A percentile compares a stretch with the other conserved stretches of the same genome.
Conservation (phyloP, 2,113 vertebrate genomes). For the Loxodonta africana region DNA sequence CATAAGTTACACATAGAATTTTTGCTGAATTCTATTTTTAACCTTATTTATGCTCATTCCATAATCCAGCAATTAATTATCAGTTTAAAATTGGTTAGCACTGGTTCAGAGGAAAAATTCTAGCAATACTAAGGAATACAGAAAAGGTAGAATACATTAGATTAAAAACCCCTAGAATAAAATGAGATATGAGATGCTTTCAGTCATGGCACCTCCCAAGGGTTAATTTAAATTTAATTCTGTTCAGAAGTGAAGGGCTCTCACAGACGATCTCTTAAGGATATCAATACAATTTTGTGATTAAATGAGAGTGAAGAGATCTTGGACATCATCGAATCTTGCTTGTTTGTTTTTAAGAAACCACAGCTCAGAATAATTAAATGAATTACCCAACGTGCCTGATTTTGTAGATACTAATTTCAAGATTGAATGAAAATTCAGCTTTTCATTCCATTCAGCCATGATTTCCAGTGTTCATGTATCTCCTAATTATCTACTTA, state of each 20-base stretch:
- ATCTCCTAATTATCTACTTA: not conserved
- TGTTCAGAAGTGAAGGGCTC: not conserved
- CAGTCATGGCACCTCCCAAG: not conserved
- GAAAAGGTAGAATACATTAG: not conserved
- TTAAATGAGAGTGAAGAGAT: not conserved
- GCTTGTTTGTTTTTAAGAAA: not conserved
- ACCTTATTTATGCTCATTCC: not conserved
- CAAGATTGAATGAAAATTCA: not conserved
- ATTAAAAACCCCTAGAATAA: not conserved
- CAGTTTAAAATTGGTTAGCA: not conserved
- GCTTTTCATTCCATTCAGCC: not conserved
- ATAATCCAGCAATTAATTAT: not conserved
- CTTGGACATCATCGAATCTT: not conserved
- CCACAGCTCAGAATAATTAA: not conserved
- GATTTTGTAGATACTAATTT: not conserved
- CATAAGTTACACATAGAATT: not conserved
- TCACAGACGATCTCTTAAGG: not conserved
- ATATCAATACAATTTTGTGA: not conserved
- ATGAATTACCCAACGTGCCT: not conserved
- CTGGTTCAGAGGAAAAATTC: not conserved
- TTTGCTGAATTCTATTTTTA: not conserved
- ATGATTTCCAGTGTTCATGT: not conserved
- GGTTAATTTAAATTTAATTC: not conserved
- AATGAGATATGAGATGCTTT: not conserved
- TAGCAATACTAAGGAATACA: not conserved